Evolutionary conservation across 2,888 invertebrate genomes (phyloP), one percentile per base, ranked within the genome.

Genomic region (Mechanitis messenoides): DNA sequence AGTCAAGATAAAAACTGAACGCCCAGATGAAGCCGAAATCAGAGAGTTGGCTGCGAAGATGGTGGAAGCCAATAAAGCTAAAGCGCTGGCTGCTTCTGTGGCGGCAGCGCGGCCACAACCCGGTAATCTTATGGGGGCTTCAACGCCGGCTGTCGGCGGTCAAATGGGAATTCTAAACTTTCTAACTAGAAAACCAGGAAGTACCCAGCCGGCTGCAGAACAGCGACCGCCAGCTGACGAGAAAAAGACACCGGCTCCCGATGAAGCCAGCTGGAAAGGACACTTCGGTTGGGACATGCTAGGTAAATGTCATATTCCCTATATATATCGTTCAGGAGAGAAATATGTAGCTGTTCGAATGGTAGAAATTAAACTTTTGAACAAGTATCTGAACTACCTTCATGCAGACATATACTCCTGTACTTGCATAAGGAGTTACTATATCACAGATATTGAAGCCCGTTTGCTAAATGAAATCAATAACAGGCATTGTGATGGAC

Each of bases 261-360:
- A 95, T 76, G 95, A 95, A 73, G 94, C 95, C 68, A 95, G 95
- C 63, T 92, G 93, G 78, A 92, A 94, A 73, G 95, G 95, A 50
- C 93, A 95, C 75, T 98, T 98, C 82, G 97, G 97, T 59, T 98
- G 98, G 98, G 94, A 95, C 64, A 94, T 94, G 72, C 93, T 98
- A 57, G 97, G 96, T 66, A 95, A 95, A 75, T 93, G 93, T 72
- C 93, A 94, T 82, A 95, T 98, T 77, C 98, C 98, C 1, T 97
- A 95, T 81, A 95, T 98, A 69, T 94, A 94, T 77, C 92, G 98
- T 31, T 92, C 93, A 58, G 92, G 93, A 28, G 96, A 96, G 79
- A 95, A 95, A 80, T 98, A 96, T 81, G 96, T 97, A 78, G 95
- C 97, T n/a, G 97, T 98, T 58, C 92, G 97, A 60, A 97, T 98